phyloP scores from a whole-genome alignment of 2,113 vertebrate genomes.

The Macrotus californicus region DNA sequence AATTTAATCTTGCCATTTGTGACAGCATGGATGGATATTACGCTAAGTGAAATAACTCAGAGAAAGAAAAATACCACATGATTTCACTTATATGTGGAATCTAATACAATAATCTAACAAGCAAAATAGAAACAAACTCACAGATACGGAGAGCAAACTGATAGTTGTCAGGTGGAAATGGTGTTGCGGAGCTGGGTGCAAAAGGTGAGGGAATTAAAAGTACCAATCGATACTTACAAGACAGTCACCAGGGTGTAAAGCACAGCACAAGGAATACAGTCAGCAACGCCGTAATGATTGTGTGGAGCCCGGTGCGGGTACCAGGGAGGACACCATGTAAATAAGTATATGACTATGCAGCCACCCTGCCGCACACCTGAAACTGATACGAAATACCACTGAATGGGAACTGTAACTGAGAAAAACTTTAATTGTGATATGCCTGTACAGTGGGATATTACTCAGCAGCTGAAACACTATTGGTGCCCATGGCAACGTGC shows the following conservation, averaged over 20 bases:
- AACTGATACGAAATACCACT: background rate
- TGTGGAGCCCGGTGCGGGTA: background rate
- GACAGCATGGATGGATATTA: background rate
- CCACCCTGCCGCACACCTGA: background rate
- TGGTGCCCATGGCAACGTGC: background rate
- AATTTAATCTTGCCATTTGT: background rate
- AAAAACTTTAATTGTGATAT: background rate
- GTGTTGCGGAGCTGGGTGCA: background rate
- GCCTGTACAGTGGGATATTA: background rate
- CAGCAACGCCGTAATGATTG: background rate
- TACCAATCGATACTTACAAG: background rate
- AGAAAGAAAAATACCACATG: background rate
- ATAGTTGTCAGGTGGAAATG: background rate
- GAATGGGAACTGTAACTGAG: background rate
- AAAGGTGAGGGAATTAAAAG: background rate
- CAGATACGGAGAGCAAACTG: background rate
- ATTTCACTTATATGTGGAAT: background rate
- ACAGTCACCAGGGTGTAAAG: background rate
- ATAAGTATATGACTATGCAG: background rate
- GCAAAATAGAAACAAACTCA: background rate
- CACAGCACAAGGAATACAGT: background rate
- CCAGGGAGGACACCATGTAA: background rate
- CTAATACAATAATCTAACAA: background rate
- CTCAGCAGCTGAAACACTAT: background rate
- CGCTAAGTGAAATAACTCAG: background rate